phyloP scores from a whole-genome alignment of 1,140 invertebrate species.

The fruit fly (Drosophila melanogaster) region Release_6_plus_ISO1_MT NT_033779.5:10834501-10835000 shows the following conservation, averaged over 20 bases:
- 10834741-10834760: constrained; percentile 41
- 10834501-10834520: constrained; percentile 22
- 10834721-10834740: constrained; percentile 49
- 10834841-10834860: constrained; percentile 81
- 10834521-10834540: constrained; percentile 28
- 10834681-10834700: constrained; percentile 65
- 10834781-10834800: constrained; percentile 35
- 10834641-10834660: constrained; percentile 62
- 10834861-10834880: constrained; percentile 41
- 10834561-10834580: constrained; percentile 16
- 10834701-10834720: constrained; percentile 47
- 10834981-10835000: constrained; percentile 1
- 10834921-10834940: constrained; percentile 1
- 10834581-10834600: constrained; percentile 78
- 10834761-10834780: constrained; percentile 43
- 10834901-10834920: constrained; percentile 21
- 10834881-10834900: constrained; percentile 45
- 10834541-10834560: constrained; percentile 18
- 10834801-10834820: constrained; percentile 49
- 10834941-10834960: constrained; percentile 26
- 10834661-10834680: constrained; percentile 78
- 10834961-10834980: constrained; percentile 11
- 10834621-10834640: constrained; percentile 63
- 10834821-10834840: constrained; percentile 54
- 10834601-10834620: constrained; percentile 78